phyloP scores from a whole-genome alignment of 1,140 invertebrate species.

The Lineus longissimus region DNA sequence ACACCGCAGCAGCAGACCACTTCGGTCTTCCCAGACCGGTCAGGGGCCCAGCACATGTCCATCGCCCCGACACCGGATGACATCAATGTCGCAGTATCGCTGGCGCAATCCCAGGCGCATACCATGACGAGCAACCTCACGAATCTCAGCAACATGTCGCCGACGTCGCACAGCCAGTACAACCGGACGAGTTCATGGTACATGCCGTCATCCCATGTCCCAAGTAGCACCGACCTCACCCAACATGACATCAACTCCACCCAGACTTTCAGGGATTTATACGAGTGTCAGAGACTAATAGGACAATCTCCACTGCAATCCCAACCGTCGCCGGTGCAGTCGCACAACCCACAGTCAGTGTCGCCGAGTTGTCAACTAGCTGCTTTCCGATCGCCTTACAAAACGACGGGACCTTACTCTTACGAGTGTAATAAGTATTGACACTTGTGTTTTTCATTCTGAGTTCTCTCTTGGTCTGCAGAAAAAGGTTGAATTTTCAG shows the following conservation, averaged over 20 bases:
- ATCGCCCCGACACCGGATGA: not conserved
- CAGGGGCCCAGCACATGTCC: not conserved
- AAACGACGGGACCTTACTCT: conserved; percentile 32
- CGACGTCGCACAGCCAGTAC: not conserved
- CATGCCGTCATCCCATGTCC: conserved; percentile 1
- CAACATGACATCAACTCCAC: not conserved
- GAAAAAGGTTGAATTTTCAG: too few species aligned
- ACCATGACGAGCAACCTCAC: not conserved
- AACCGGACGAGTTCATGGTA: not conserved
- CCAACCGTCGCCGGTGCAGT: not conserved
- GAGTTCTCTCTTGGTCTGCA: too few species aligned
- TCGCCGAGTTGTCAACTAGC: conserved; percentile 26
- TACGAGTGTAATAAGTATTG: conserved; percentile 47
- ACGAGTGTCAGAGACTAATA: conserved; percentile 6
- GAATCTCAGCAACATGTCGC: not conserved
- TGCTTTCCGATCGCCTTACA: conserved; percentile 37
- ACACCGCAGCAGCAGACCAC: not conserved
- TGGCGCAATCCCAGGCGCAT: not conserved
- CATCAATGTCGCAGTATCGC: not conserved
- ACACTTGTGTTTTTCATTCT: conserved; percentile 50
- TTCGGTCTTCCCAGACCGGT: conserved; percentile 2
- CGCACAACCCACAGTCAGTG: not conserved
- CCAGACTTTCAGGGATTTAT: not conserved
- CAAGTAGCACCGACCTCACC: not conserved
- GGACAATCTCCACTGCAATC: too few species aligned